Evolutionary conservation across 2,888 invertebrate species (phyloP), one percentile per base, ranked within the genome.

Genomic region (Eristalis intricaria): DNA sequence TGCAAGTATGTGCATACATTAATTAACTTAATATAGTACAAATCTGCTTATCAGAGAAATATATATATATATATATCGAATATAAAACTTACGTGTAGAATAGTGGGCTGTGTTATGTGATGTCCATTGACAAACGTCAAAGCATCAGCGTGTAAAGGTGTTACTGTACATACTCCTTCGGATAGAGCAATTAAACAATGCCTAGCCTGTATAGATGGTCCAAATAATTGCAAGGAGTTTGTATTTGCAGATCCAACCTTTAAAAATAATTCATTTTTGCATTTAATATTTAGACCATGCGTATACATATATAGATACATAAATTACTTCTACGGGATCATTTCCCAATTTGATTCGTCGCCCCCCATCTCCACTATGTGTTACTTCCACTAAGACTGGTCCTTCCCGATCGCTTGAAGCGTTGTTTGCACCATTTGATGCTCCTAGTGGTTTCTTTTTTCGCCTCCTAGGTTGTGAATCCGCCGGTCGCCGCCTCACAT

Each of bases 151-250:
- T 97, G 97, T 90, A 98, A 96, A 10, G 99, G 99, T 35, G 99
- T 99, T 61, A 99, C 96, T 2, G 97, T 97, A 89, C 98, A 98
- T 84, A 99, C 97, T 70, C 98, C 98, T 91, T 98, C 97, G 89
- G 97, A 97, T 79, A 97, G 96, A 74, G 98, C 97, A 90, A 99
- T 96, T 90, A 99, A 97, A 94, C 99, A 99, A 93, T 99, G 99
- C 75, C 98, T 95, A 13, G 99, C 96, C 94, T 97, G 97, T 89
- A 99, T 97, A 90, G 98, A 97, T 26, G 98, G 97, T 15, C 98
- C 98, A 92, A 96, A 97, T 84, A 97, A 94, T 91, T 97, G 97
- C 73, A 97, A 94, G 85, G 95, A 95, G 90, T 95, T 96, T 91
- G 95, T 97, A 94, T 95, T 99, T 94, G 95, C 98, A 91, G 94